Percentiles rank a stretch among this genome's conserved stretches.
These are phyloP conservation scores for Aldabrachelys gigantea DNA, from an alignment of 2,113 vertebrate species.

Conservation along the genomic window DNA sequence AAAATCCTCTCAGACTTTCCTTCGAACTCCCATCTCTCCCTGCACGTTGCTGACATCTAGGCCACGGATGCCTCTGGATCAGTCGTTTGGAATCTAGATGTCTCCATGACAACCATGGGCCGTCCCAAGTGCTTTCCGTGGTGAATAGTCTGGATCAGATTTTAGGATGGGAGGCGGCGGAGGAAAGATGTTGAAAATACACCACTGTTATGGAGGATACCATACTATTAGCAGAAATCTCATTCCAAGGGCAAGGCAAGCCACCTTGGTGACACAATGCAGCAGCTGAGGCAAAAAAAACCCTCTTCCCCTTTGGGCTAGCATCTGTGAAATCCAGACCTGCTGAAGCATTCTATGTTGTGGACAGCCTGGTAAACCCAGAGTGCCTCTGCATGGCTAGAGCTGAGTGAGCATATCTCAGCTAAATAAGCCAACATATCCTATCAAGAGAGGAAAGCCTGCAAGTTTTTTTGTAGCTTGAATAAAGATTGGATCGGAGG, in stretches of 20 bases:
- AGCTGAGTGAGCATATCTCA: neutral
- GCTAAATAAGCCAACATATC: too few relatives aligned
- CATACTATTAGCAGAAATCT: neutral
- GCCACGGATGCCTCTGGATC: neutral
- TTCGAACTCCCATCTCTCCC: neutral
- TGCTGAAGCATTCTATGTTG: neutral
- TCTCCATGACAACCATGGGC: neutral
- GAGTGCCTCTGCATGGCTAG: neutral
- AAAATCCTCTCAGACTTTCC: too few relatives aligned
- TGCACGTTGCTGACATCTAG: neutral
- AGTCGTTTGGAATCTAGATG: neutral
- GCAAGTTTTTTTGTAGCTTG: too few relatives aligned
- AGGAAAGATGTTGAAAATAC: slow-evolving; percentile 6
- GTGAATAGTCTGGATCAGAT: neutral
- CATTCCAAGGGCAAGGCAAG: neutral
- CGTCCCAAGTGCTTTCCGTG: neutral
- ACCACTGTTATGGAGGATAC: neutral
- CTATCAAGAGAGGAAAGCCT: neutral
- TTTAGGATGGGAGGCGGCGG: neutral
- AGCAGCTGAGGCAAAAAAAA: neutral
- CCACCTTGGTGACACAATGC: fast-evolving
- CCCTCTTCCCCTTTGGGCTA: neutral
- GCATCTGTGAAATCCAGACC: neutral
- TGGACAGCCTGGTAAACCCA: neutral
- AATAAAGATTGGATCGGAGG: neutral